phyloP scores from a whole-genome alignment of 92 coral and sea anemone species.

The Actinernus sp. region DNA sequence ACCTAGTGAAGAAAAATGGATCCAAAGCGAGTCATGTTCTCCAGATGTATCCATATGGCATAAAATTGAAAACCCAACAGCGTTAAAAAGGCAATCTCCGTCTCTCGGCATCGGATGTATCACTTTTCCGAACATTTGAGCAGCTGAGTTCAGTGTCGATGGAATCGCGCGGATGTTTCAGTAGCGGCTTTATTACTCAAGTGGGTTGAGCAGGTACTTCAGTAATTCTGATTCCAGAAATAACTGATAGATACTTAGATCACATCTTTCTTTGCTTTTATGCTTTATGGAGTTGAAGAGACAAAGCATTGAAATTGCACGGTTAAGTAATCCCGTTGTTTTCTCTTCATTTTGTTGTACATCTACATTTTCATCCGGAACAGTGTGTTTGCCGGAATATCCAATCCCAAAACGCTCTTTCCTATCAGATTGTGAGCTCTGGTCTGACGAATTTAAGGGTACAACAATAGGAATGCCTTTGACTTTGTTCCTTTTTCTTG shows the following conservation, averaged over 20 bases:
- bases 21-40: not conserved
- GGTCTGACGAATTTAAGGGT: no score
- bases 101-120: slow-evolving; percentile 23
- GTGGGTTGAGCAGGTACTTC: no score
- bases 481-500: slow-evolving; percentile 36
- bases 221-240: no score
- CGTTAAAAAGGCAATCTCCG: slow-evolving; percentile 40
- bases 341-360: not conserved
- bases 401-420: slow-evolving; percentile 18
- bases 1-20: not conserved
- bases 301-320: no score
- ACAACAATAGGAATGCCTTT: slow-evolving; percentile 30
- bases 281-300: no score
- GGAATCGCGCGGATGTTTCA: no score
- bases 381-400: not conserved
- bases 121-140: slow-evolving; percentile 7
- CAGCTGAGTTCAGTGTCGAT: slow-evolving; percentile 11
- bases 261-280: no score
- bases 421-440: no score
- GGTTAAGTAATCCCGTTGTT: not conserved
- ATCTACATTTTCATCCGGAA: slow-evolving; percentile 5
- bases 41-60: not conserved
- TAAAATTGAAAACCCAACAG: slow-evolving; percentile 13
- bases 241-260: no score
- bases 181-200: no score